Conservation (phyloP, 2,797 vertebrate species). For the Pelobates cultripes region DNA sequence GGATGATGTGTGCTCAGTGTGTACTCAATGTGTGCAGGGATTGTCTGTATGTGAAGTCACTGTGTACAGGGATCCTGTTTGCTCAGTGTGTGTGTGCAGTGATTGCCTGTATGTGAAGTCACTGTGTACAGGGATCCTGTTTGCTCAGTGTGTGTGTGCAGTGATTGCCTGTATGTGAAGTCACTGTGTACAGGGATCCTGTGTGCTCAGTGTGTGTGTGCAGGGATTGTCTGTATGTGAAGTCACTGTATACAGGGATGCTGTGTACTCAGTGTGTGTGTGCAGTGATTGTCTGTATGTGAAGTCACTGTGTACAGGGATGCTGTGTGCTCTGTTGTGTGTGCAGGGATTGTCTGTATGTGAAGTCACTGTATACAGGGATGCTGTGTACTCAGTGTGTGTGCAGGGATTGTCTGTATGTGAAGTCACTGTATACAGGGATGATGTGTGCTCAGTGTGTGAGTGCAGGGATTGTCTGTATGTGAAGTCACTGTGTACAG, state of each 20-base stretch:
- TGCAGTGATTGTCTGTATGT: not conserved
- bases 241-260: conserved; percentile 9
- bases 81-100: not conserved
- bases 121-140: too few relatives aligned
- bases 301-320: not conserved
- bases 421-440: not conserved
- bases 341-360: too few relatives aligned
- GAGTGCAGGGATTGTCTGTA: too few relatives aligned
- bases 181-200: too few relatives aligned
- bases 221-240: not conserved
- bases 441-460: conserved; percentile 1
- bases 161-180: too few relatives aligned
- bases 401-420: not conserved
- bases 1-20: not conserved
- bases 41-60: not conserved
- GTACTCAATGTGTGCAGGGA: not conserved
- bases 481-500: too few relatives aligned
- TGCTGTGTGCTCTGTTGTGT: not conserved
- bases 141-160: not conserved
- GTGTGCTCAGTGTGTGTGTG: not conserved
- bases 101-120: too few relatives aligned
- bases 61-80: not conserved
- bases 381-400: not conserved
- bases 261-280: not conserved
- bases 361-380: not conserved